Evolutionary conservation across 2,797 vertebrate species (phyloP), one percentile per base, ranked within the genome.

Genomic region (Allobates femoralis): DNA sequence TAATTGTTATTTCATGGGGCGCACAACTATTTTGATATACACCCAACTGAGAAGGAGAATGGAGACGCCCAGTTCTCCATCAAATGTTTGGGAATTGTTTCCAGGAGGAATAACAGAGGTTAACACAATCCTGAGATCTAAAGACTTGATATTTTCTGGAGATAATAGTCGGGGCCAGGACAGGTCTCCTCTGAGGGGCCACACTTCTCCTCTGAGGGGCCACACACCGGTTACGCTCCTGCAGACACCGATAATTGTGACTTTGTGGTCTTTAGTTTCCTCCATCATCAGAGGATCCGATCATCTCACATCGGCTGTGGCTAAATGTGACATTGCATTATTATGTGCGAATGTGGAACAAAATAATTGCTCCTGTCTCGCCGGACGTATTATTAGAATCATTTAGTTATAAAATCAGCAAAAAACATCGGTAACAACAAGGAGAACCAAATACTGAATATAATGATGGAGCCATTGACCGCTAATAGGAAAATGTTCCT

Each of bases 291-390:
- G 56, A 4, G 60, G 55, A 23, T n/a, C 34, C n/a, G 26, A n/a
- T 60, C 30, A 60, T 55, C 41, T 60, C 53, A 60, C 76, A 79
- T 19, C 3, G 19, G 32, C 23, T 2, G 53, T 16, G 56, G 76
- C 56, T 37, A 37, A 58, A 37, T 60, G 34, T n/a, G 30, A 79
- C 60, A 37, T 23, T 12, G 30, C n/a, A 55, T 79, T 60, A 79
- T 79, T 79, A 58, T 60, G 56, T 18, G 32, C 8, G 21, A 79
- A 23, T 58, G 30, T 60, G 76, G 53, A 56, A 34, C 51, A 56
- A 56, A 78, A 78, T 78, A 56, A 78, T 78, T 78, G 75, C 51
- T 58, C 56, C 60, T 53, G 19, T 64, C 21, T 81, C 79, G 21
- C 41, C 26, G 60, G 79, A 26, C 79, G n/a, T 55, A 79, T 14